Evolutionary conservation across 2,888 invertebrate genomes (phyloP).

Genomic region (Harpalus rubripes): DNA sequence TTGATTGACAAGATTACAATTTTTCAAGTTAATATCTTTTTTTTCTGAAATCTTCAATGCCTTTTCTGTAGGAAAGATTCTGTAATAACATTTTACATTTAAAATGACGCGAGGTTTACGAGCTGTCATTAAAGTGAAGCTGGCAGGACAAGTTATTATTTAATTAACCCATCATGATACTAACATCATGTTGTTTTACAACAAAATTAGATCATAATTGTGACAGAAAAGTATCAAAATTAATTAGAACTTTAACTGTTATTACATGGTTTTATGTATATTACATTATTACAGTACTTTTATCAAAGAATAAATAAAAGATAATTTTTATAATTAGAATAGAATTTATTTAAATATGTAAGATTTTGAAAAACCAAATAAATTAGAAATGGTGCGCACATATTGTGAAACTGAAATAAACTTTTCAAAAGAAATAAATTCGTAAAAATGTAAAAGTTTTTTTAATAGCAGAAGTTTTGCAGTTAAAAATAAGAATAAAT

Average conservation of each 20-base stretch:
- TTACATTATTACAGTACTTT: neutral
- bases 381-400: no score
- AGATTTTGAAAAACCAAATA: no score
- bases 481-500: no score
- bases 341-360: no score
- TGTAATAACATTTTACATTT: neutral
- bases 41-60: neutral
- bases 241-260: slow-evolving; percentile 27
- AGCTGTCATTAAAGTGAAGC: slow-evolving; percentile 17
- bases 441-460: no score
- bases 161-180: slow-evolving; percentile 27
- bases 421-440: no score
- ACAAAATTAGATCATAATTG: slow-evolving; percentile 18
- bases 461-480: no score
- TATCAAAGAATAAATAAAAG: no score
- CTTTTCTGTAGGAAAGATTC: neutral
- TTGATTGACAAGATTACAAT: no score
- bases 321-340: no score
- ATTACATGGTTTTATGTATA: neutral
- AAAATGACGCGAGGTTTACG: slow-evolving; percentile 19
- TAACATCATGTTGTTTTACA: slow-evolving; percentile 8
- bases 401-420: no score
- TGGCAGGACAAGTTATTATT: neutral
- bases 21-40: no score
- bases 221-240: slow-evolving; percentile 14